Evolutionary conservation across 53 echinoderm and acorn worm species (phyloP), one percentile per base, ranked within the genome.

Genomic region (Antedon mediterranea): DNA sequence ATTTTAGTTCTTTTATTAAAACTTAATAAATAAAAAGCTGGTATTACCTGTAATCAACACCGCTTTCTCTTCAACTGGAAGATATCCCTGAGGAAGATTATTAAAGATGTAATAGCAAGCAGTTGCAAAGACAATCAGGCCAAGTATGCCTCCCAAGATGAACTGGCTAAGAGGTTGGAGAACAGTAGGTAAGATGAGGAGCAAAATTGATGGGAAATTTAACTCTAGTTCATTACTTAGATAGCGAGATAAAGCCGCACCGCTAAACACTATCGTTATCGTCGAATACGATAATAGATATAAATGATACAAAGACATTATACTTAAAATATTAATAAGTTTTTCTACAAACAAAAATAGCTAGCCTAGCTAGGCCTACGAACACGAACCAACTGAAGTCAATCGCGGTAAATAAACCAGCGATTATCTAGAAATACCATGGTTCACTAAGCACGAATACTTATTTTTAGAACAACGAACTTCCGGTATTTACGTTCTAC

Each of bases 91-190:
- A 20, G 94, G 94, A 29, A 94, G 82, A 71, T 91, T 81, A 74
- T 91, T 80, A 43, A 88, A 94, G 9, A 94, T 74, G 28, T 85
- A 86, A 41, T 91, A 94, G 33, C 89, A 91, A 7, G 94, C 90
- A 0, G 86, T 79, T 9, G 91, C 86, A 43, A 94, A 91, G 28
- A 91, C 86, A 31, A 83, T 83, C 15, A 94, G 82, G 27, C 94
- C 94, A 32, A 86, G 89, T 72, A 94, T 86, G 74, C 94, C 94
- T 32, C 94, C 94, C 41, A 94, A 76, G n/a, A 94, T 82, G 29
- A 87, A 82, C 85, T 94, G 94, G 32, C 94, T 91, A 72, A 94
- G 80, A 73, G 94, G 94, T 78, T 94, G 94, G 9, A 86, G 73
- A 7, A 91, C 83, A 29, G 89, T 94, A 14, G 91, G 94, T 30